These are phyloP conservation scores for Battus philenor DNA, from an alignment of 1,140 invertebrate species.

Conservation along the genomic window DNA sequence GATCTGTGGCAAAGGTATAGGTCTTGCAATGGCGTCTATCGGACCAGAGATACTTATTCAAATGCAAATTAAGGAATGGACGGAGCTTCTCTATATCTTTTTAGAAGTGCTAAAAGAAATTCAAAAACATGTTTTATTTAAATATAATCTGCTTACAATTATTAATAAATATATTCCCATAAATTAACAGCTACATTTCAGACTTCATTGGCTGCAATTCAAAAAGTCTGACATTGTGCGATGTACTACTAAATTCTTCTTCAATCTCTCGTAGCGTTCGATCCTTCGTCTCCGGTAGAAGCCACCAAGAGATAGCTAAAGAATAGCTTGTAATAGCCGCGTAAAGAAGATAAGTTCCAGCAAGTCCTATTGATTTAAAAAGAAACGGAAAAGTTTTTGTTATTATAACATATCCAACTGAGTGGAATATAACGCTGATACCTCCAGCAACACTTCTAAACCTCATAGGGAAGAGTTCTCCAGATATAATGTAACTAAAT, in stretches of 20 bases:
- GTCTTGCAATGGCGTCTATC: too few relatives aligned
- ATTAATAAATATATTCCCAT: background rate
- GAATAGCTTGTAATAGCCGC: conserved; percentile 20
- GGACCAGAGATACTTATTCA: too few relatives aligned
- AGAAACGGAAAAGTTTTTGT: conserved; percentile 28
- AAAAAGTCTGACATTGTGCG: background rate
- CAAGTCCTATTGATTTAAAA: conserved; percentile 18
- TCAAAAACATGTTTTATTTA: too few relatives aligned
- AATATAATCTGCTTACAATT: too few relatives aligned
- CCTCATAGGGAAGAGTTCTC: conserved; percentile 31
- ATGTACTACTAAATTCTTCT: conserved; percentile 22
- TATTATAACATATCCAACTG: conserved; percentile 22
- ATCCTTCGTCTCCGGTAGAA: conserved; percentile 40
- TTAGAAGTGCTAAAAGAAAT: too few relatives aligned
- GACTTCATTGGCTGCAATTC: background rate
- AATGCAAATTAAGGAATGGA: too few relatives aligned
- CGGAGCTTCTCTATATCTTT: too few relatives aligned
- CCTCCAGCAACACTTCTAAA: conserved; percentile 29
- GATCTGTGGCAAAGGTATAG: too few relatives aligned
- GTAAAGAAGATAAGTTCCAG: conserved; percentile 27
- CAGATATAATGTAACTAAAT: conserved; percentile 26
- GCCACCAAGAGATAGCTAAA: conserved; percentile 16
- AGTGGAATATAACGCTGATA: conserved; percentile 27
- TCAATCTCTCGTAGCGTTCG: conserved; percentile 39
- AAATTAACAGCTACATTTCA: background rate